Evolutionary conservation across 2,113 vertebrate genomes (phyloP).

Genomic region (Rallus limicola): DNA sequence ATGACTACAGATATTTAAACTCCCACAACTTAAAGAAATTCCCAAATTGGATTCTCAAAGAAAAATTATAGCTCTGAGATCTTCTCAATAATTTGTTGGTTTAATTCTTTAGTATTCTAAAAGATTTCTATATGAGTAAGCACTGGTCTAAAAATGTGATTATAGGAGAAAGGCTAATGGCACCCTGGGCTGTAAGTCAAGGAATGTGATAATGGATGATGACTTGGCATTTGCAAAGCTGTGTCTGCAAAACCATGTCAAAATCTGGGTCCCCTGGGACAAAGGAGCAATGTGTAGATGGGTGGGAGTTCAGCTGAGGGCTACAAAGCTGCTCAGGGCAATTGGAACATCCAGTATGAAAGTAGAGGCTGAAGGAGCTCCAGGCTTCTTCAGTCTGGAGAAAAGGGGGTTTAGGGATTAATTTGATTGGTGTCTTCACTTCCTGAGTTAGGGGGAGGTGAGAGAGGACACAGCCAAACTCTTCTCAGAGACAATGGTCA

Average conservation of each 20-base stretch:
- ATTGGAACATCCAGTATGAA: accelerated
- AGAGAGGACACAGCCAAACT: background rate
- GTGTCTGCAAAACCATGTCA: background rate
- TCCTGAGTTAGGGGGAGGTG: accelerated
- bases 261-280: background rate
- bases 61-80: background rate
- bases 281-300: background rate
- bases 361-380: background rate
- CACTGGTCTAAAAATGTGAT: background rate
- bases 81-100: background rate
- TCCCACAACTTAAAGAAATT: background rate
- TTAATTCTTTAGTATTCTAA: background rate
- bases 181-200: background rate
- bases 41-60: background rate
- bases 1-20: background rate
- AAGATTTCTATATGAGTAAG: background rate
- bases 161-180: background rate
- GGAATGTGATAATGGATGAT: background rate
- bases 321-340: accelerated
- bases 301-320: background rate
- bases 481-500: background rate
- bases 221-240: background rate
- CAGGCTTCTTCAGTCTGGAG: background rate
- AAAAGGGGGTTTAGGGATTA: background rate
- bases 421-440: background rate